phyloP scores from a whole-genome alignment of 2,888 invertebrate species.

The Polyploca ridens region DNA sequence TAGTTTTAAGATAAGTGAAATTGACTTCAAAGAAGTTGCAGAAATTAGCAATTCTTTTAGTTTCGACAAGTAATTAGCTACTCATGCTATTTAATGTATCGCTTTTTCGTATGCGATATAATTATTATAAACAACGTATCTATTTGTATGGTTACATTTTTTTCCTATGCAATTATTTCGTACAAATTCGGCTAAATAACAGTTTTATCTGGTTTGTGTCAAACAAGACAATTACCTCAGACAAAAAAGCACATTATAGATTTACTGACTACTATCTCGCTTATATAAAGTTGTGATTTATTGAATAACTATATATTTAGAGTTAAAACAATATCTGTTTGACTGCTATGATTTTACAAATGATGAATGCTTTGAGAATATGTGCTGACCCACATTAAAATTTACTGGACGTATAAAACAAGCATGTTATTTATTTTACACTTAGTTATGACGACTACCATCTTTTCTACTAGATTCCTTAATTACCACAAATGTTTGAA shows the following conservation, averaged over 20 bases:
- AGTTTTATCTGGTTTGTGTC: neutral
- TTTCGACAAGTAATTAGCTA: neutral
- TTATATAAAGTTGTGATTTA: neutral
- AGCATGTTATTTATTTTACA: conserved; percentile 3
- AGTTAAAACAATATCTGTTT: neutral
- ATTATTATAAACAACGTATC: neutral
- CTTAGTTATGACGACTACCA: neutral
- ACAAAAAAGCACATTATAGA: neutral
- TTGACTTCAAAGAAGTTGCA: conserved; percentile 4
- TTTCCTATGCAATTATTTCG: neutral
- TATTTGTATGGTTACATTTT: neutral
- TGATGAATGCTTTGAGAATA: neutral
- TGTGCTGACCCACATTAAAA: neutral
- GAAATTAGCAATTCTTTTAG: neutral
- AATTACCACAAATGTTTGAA: neutral
- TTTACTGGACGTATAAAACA: conserved; percentile 4
- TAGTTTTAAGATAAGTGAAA: conserved; percentile 4
- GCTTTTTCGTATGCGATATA: neutral
- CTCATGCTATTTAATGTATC: neutral
- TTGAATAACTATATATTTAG: conserved; percentile 1
- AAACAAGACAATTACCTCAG: neutral
- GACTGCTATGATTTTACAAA: neutral
- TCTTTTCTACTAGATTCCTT: neutral
- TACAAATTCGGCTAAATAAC: neutral
- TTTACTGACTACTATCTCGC: neutral